Evolutionary conservation across 2,888 invertebrate species (phyloP).

Genomic region (Brenthis hecate): DNA sequence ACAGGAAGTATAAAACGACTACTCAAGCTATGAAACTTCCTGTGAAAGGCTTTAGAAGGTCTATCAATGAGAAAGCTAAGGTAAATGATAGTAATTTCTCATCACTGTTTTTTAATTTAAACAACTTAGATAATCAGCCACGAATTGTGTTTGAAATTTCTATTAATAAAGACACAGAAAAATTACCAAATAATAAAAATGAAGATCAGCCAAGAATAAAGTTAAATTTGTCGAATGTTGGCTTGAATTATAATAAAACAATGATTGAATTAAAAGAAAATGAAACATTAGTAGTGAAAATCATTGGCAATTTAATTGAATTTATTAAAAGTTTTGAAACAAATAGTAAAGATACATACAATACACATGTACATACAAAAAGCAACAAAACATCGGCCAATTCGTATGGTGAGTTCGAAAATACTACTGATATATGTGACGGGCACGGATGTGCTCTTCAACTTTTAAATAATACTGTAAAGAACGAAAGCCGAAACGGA

Average conservation of each 20-base stretch:
- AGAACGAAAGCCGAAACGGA: no score
- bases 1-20: background rate
- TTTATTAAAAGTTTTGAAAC: slow-evolving; percentile 3
- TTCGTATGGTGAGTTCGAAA: background rate
- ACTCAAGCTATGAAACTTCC: slow-evolving; percentile 19
- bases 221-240: background rate
- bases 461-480: no score
- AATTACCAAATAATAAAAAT: background rate
- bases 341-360: background rate
- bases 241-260: background rate
- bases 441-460: no score
- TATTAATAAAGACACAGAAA: slow-evolving; percentile 33
- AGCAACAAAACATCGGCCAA: background rate
- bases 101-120: slow-evolving; percentile 52
- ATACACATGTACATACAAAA: background rate
- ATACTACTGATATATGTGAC: background rate
- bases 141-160: slow-evolving; percentile 56
- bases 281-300: slow-evolving; percentile 6
- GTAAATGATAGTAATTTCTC: slow-evolving; percentile 6
- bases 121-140: slow-evolving; percentile 47
- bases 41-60: slow-evolving; percentile 52
- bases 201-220: background rate
- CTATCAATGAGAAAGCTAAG: slow-evolving; percentile 39
- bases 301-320: background rate
- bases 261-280: slow-evolving; percentile 9